phyloP scores from a whole-genome alignment of 2,888 invertebrate genomes.

The Platycheirus albimanus region DNA sequence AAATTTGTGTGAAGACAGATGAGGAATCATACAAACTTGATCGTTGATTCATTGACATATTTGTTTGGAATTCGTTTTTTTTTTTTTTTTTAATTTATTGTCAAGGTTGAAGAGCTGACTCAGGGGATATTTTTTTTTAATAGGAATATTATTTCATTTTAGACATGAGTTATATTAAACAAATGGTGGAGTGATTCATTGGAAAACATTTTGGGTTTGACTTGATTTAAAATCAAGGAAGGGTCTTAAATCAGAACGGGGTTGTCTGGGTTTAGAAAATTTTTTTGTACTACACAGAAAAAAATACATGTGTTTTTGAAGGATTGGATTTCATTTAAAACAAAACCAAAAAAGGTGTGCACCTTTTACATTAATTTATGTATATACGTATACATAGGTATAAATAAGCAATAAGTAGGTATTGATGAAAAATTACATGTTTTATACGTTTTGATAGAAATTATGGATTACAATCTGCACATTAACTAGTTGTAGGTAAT shows the following conservation, averaged over 20 bases:
- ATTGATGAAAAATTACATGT: too few species aligned
- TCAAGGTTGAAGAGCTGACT: slow-evolving; percentile 51
- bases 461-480: too few species aligned
- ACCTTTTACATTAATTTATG: too few species aligned
- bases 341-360: too few species aligned
- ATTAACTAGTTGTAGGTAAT: too few species aligned
- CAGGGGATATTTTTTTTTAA: slow-evolving; percentile 34
- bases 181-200: slow-evolving; percentile 52
- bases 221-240: slow-evolving; percentile 12
- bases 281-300: too few species aligned
- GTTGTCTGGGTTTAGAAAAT: too few species aligned
- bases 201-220: slow-evolving; percentile 4
- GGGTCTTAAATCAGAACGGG: slow-evolving; percentile 31
- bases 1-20: slow-evolving; percentile 13
- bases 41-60: slow-evolving; percentile 69
- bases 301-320: too few species aligned
- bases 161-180: slow-evolving; percentile 31
- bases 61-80: slow-evolving; percentile 61
- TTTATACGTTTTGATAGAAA: too few species aligned
- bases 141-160: slow-evolving; percentile 31
- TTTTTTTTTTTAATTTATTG: slow-evolving; percentile 60
- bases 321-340: too few species aligned
- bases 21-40: slow-evolving; percentile 38
- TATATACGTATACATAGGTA: too few species aligned
- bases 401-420: too few species aligned